Conservation (phyloP, 2,113 vertebrate species). For the Gnathonemus longibarbis region DNA sequence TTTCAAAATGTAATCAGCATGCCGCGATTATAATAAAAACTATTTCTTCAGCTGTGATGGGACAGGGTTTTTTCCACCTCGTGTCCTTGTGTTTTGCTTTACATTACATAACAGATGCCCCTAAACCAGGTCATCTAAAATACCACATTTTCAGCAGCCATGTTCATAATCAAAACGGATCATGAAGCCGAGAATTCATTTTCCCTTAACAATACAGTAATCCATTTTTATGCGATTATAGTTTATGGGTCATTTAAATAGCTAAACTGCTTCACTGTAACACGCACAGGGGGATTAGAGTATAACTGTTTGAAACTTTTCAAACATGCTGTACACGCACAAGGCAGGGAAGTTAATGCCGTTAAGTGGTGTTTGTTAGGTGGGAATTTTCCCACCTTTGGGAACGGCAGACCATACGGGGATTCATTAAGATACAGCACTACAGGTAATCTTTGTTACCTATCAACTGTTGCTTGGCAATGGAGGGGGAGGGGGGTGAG, state of each 20-base stretch:
- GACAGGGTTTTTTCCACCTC: neutral
- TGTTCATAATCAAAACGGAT: neutral
- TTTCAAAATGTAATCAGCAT: neutral
- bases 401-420: neutral
- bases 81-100: neutral
- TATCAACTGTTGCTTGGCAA: slow-evolving; percentile 17
- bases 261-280: neutral
- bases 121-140: neutral
- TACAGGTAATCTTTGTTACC: slow-evolving; percentile 8
- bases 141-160: neutral
- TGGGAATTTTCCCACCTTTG: neutral
- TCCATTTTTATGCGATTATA: neutral
- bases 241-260: neutral
- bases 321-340: neutral
- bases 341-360: neutral
- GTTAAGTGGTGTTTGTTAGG: neutral
- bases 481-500: neutral
- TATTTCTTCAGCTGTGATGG: neutral
- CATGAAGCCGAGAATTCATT: neutral
- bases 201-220: neutral
- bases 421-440: neutral
- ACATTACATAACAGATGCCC: neutral
- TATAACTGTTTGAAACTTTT: neutral
- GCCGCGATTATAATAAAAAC: neutral
- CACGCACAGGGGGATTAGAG: neutral